Evolutionary conservation across 2,113 vertebrate genomes (phyloP).

Genomic region (Haemorhous mexicanus): DNA sequence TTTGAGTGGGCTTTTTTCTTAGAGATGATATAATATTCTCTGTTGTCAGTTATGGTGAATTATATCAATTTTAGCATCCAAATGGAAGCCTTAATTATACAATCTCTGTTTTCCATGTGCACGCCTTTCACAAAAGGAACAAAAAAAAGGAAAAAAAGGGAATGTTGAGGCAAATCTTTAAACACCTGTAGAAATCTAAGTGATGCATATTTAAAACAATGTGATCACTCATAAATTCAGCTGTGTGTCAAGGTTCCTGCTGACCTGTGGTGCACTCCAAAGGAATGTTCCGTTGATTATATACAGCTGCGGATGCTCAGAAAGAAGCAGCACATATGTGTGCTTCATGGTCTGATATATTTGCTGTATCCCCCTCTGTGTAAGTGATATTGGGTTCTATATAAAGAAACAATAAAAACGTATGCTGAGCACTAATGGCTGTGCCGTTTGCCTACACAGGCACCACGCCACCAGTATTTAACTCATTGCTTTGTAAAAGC

Average conservation of each 20-base stretch:
- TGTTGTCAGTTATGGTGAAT: conserved; percentile 24
- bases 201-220: conserved; percentile 68
- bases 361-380: conserved; percentile 27
- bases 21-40: neutral
- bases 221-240: conserved; percentile 56
- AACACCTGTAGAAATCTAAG: conserved; percentile 69
- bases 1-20: neutral
- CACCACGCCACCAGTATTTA: neutral
- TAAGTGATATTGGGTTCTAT: conserved; percentile 43
- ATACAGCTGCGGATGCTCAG: conserved; percentile 40
- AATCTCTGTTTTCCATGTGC: conserved; percentile 20
- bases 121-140: neutral
- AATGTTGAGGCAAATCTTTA: conserved; percentile 3
- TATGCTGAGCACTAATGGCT: conserved; percentile 28
- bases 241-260: conserved; percentile 64
- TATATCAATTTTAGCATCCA: conserved; percentile 37
- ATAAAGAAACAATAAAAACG: conserved; percentile 19
- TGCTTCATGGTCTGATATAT: conserved; percentile 38
- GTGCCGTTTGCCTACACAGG: neutral
- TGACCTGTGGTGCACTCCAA: conserved; percentile 54
- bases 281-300: conserved; percentile 58
- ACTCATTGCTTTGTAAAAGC: neutral
- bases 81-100: conserved; percentile 42
- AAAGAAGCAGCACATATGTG: conserved; percentile 35
- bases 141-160: neutral